Evolutionary conservation across 2,113 vertebrate species (phyloP), one percentile per base, ranked within the genome.

Genomic region (Passerina amoena): DNA sequence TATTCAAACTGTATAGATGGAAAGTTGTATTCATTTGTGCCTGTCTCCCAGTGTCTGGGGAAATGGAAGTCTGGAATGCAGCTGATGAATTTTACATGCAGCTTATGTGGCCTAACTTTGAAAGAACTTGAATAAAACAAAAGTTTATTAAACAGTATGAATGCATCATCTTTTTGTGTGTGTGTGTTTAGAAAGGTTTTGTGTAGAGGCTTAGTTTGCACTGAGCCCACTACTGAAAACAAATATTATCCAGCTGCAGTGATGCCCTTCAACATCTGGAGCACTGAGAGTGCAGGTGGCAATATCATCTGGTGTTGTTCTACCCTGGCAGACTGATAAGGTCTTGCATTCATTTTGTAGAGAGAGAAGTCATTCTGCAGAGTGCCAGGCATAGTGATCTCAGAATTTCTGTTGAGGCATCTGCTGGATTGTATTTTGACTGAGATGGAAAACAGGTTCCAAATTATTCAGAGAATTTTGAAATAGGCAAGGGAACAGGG

Each of bases 91-190:
- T 97, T 96, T 93, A 94, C 57, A 40, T 70, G 77, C 54, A 82
- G 76, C 47, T 94, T 91, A 56, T 1, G 7, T 69, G 90, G 59
- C 69, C 71, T 93, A 68, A 96, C 11, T 87, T 92, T 81, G 73
- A 73, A 92, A 92, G 54, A 80, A 31, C 50, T 82, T 78, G 83
- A 97, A 97, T 97, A 94, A 97, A 97, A 40, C 23, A 33, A 3
- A 79, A 77, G 14, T 72, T 51, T 71, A 35, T 81, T 93, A 68
- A 15, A 76, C 42, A 10, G 31, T 88, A 61, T 65, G 68, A 88
- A 57, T 81, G 48, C 30, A 35, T 87, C 12, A 19, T 91, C 24
- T 82, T 82, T 79, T 33, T 12, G n/a, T 56, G 2, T 33, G 19
- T 64, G 23, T 65, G 28, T 11, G 0, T 82, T 88, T 83, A 53